phyloP scores from a whole-genome alignment of 2,888 invertebrate genomes.

The Cosmia pyralina region DNA sequence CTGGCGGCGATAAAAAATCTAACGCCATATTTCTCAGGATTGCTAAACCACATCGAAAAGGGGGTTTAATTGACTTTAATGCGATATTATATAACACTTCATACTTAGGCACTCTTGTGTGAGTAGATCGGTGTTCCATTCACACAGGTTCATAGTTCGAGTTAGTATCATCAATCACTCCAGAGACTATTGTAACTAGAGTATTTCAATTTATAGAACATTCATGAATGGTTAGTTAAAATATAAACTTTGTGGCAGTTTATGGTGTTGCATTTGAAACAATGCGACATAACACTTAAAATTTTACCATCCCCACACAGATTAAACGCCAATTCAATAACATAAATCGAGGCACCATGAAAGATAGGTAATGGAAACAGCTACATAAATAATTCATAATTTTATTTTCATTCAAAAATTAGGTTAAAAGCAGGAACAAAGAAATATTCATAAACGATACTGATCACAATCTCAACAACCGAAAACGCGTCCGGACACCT shows the following conservation, averaged over 20 bases:
- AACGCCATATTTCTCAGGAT: constrained; percentile 51
- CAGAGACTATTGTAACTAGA: constrained; percentile 50
- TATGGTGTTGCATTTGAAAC: constrained; percentile 21
- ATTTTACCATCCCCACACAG: neutral
- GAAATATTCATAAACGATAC: constrained; percentile 45
- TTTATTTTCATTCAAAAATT: neutral
- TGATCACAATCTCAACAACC: constrained; percentile 38
- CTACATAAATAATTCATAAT: neutral
- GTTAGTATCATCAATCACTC: constrained; percentile 53
- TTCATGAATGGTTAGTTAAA: constrained; percentile 44
- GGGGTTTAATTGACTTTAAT: constrained; percentile 53
- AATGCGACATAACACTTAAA: constrained; percentile 17
- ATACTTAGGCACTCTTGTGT: constrained; percentile 26
- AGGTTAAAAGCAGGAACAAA: constrained; percentile 37
- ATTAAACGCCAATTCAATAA: neutral
- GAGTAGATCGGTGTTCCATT: constrained; percentile 27
- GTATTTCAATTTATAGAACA: constrained; percentile 37
- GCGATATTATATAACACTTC: constrained; percentile 47
- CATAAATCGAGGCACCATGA: neutral
- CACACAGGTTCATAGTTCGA: constrained; percentile 58
- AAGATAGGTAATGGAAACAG: neutral
- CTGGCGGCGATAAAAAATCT: constrained; percentile 71
- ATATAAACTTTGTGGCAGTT: constrained; percentile 33
- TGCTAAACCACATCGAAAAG: constrained; percentile 60
- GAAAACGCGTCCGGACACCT: constrained; percentile 44